Conservation (phyloP, 2,888 invertebrate species). For the Idaea aversata region DNA sequence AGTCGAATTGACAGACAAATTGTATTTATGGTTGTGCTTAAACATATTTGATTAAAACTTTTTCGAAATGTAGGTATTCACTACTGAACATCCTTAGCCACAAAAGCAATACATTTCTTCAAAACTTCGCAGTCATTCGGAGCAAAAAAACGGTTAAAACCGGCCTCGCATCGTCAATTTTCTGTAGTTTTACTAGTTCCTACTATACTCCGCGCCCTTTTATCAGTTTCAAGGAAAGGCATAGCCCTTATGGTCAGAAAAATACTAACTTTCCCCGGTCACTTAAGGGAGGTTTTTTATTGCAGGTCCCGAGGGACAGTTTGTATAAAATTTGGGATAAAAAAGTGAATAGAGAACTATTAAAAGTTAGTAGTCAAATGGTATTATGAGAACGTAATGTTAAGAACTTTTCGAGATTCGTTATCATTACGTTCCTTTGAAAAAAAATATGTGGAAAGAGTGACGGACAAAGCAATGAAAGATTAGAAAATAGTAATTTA, state of each 20-base stretch:
- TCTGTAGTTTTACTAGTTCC: background rate
- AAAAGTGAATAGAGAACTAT: background rate
- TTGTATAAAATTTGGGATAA: background rate
- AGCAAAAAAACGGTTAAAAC: background rate
- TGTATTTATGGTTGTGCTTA: background rate
- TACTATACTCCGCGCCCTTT: background rate
- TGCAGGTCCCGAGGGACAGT: background rate
- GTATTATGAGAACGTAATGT: background rate
- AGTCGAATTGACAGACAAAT: background rate
- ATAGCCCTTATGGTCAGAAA: background rate
- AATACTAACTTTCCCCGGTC: background rate
- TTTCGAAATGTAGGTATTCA: background rate
- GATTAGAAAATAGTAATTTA: no score
- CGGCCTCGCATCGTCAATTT: background rate
- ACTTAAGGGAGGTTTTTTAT: background rate
- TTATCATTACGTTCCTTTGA: no score
- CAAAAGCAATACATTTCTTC: background rate
- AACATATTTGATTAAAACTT: conserved; percentile 1
- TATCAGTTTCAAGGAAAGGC: background rate
- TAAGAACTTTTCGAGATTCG: no score
- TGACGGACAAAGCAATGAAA: no score
- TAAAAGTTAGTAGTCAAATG: background rate
- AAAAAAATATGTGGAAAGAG: no score
- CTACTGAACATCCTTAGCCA: background rate
- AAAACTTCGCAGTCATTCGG: background rate